Base-by-base conservation (phyloP, 1,140 invertebrate species). In the Rhyacophila brunnea region DNA sequence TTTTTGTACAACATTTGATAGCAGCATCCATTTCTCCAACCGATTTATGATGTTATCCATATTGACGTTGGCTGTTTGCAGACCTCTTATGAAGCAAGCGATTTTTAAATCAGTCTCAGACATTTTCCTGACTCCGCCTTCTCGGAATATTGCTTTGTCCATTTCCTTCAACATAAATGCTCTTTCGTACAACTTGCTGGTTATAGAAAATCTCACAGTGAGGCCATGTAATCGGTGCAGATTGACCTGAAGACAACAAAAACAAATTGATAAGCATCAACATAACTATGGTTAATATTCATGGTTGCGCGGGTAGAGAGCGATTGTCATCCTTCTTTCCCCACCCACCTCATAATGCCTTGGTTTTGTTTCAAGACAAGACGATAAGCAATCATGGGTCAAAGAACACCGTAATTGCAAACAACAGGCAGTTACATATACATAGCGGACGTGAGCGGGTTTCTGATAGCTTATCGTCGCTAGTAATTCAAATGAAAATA, bases 61-160 rank as follows among this genome's bases (percentile, higher is more conserved):
- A 20, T 80, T 82, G 69, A 93, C 79, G 62, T 87, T 87, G 28
- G 80, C 78, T n/a, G 90, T 86, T 77, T 93, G 91, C 14, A 95
- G 71, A 7, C 84, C 84, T 62, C 84, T 75, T 23, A 84, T 76
- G 48, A 70, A 77, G 70, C 84, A 85, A 66, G 91, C 87, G 69
- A 82, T 78, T 69, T 83, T 78, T 48, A 95, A 68, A 1, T 86
- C 81, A 23, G 89, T 85, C 18, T 73, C 71, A 6, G 77, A 73
- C 66, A 91, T 70, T 53, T 74, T 79, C 34, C 78, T 79, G 0
- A 85, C 77, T 42, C 89, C 86, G n/a, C 90, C 91, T 77, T 93
- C 91, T 52, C 83, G 80, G 11, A 80, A 65, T 50, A 94, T 91
- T 1, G 90, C 90, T 56, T 79, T 72, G 72, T 95, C 92, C 84